Evolutionary conservation across 2,888 invertebrate species (phyloP), one percentile per base, ranked within the genome.

Genomic region (Polyommatus iphigenia): DNA sequence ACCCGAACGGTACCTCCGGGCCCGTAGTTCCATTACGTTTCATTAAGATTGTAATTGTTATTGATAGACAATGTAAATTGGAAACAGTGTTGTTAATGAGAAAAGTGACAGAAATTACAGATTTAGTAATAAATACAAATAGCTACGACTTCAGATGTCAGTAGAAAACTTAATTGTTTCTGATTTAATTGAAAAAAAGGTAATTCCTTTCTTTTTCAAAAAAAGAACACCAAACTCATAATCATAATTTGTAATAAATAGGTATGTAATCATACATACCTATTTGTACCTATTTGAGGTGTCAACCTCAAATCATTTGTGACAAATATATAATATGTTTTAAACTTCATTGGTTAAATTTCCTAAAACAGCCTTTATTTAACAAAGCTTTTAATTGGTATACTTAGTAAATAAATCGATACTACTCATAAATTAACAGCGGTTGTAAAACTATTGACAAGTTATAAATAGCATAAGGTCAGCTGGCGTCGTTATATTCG

Each of bases 11-110:
- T 67, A 32, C 67, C 62, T 67, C 13, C 29, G 24, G 24, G 29
- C 13, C 24, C 67, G 5, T 67, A 67, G 29, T 29, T 67, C 32
- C 62, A 29, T 76, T 41, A 79, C 81, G 83, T 83, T 84, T 82
- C 83, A 84, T 81, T 78, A 76, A 78, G 77, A 76, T 76, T 78
- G 67, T 50, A 81, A 80, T 81, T 78, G 29, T 67, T 32, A 67
- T 67, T 29, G 67, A 10, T 32, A 15, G 18, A 67, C 67, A 32
- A 29, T 67, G 13, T 67, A 29, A 13, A 13, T 67, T 5, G 24
- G 20, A 13, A 67, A 13, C 7, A 67, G 62, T 67, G 59, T 20
- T 20, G 20, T 59, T 59, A 18, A 18, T 18, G 54, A 54, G 54
- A 15, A 54, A 46, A 46, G 10, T 46, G 46, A 54, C 18, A 54